Conservation (phyloP, 2,797 vertebrate genomes). For the Xiphophorus birchmanni region DNA sequence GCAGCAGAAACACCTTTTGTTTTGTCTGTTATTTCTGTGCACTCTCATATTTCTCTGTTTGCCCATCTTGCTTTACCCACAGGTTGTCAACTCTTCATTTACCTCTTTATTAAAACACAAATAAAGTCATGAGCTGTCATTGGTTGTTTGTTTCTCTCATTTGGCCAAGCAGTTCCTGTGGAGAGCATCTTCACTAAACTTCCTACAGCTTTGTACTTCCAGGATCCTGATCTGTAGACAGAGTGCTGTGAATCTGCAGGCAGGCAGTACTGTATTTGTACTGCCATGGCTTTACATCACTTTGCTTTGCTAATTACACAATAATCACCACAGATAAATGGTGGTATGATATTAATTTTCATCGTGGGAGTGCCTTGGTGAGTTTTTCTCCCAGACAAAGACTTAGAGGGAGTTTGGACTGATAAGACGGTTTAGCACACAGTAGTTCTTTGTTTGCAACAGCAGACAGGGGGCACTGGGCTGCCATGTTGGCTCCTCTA, state of each 20-base stretch:
- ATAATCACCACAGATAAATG: constrained; percentile 73
- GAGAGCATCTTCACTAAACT: constrained; percentile 17
- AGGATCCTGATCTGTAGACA: constrained; percentile 29
- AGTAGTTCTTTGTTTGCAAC: constrained; percentile 68
- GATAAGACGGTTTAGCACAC: constrained; percentile 62
- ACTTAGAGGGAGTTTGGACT: constrained; percentile 32
- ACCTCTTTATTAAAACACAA: background rate
- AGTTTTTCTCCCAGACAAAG: constrained; percentile 67
- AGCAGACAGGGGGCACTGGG: constrained; percentile 57
- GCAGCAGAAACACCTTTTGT: background rate
- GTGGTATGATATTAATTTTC: constrained; percentile 88
- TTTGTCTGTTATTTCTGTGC: background rate
- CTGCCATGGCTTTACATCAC: background rate
- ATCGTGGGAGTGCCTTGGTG: constrained; percentile 81
- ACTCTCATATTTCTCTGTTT: background rate
- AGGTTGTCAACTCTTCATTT: background rate
- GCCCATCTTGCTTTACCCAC: background rate
- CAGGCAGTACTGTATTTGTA: constrained; percentile 6
- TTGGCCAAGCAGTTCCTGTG: constrained; percentile 6
- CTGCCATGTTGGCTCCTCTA: constrained; percentile 32
- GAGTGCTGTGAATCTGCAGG: background rate
- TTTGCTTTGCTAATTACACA: constrained; percentile 13
- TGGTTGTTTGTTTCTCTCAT: constrained; percentile 10
- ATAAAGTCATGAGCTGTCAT: constrained; percentile 11
- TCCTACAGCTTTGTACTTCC: constrained; percentile 31